Evolutionary conservation across 1,140 invertebrate genomes (phyloP).

Genomic region (Lanistes nyassanus): DNA sequence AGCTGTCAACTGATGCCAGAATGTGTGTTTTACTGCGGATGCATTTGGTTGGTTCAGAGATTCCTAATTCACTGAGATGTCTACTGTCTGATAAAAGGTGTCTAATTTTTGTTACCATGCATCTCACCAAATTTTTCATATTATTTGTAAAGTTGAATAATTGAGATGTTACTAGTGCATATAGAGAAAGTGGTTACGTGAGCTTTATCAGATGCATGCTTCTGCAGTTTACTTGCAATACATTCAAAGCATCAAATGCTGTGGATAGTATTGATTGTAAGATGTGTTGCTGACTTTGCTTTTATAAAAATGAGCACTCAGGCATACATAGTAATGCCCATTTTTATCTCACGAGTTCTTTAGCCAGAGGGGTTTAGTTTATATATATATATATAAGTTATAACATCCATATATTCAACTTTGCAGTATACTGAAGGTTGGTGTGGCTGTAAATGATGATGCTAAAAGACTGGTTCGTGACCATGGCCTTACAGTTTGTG

Average conservation of each 20-base stretch:
- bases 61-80: conserved; percentile 71
- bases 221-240: too few relatives aligned
- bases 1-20: conserved; percentile 54
- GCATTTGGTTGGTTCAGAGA: conserved; percentile 68
- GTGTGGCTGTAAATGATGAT: conserved; percentile 79
- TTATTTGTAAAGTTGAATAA: conserved; percentile 5
- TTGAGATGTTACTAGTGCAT: too few relatives aligned
- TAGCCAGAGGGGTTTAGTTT: background rate
- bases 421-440: conserved; percentile 77
- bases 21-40: conserved; percentile 74
- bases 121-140: background rate
- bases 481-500: conserved; percentile 74
- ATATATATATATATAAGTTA: background rate
- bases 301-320: too few relatives aligned
- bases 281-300: too few relatives aligned
- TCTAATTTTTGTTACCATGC: background rate
- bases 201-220: too few relatives aligned
- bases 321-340: background rate
- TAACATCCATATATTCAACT: background rate
- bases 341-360: background rate
- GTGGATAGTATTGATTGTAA: too few relatives aligned
- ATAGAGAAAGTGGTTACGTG: too few relatives aligned
- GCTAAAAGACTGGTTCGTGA: conserved; percentile 76
- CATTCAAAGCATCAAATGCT: too few relatives aligned
- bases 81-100: conserved; percentile 68